Percentiles rank a stretch among this genome's conserved stretches.
phyloP scores from a whole-genome alignment of 2,113 vertebrate species.

The Protomyctophum bolini region DNA sequence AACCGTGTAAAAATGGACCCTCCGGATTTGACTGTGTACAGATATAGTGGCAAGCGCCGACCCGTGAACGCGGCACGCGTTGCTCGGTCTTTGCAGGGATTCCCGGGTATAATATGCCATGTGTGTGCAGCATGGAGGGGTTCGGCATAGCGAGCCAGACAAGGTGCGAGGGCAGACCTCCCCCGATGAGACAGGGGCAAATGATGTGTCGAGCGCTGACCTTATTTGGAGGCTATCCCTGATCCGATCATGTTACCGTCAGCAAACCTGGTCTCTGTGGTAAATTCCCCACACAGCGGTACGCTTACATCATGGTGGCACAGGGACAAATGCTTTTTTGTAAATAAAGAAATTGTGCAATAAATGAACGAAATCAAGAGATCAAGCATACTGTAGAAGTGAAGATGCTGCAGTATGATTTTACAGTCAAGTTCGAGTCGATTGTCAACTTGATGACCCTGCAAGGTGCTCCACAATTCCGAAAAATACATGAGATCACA shows the following conservation, averaged over 20 bases:
- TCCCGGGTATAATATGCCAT: constrained; percentile 22
- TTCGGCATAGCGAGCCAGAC: constrained; percentile 34
- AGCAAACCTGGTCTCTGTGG: constrained; percentile 23
- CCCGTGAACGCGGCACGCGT: constrained; percentile 26
- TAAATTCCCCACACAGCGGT: constrained; percentile 54
- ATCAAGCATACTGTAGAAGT: too few species aligned
- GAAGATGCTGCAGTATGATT: too few species aligned
- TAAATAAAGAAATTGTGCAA: too few species aligned
- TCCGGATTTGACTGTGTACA: too few species aligned
- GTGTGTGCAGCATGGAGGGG: constrained; percentile 14
- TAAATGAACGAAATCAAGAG: too few species aligned
- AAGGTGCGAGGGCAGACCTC: constrained; percentile 68
- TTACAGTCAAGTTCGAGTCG: too few species aligned
- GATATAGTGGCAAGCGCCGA: constrained; percentile 8
- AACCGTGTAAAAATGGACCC: too few species aligned
- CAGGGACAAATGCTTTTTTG: too few species aligned
- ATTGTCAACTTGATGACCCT: too few species aligned
- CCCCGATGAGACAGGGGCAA: constrained; percentile 52
- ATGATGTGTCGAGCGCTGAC: constrained; percentile 58
- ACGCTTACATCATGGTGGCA: neutral
- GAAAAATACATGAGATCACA: too few species aligned
- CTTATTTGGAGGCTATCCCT: constrained; percentile 61
- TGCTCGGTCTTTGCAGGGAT: constrained; percentile 12
- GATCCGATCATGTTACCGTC: constrained; percentile 61
- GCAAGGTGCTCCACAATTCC: too few species aligned